Evolutionary conservation across 2,888 invertebrate species (phyloP).

Genomic region (Hirtodrosophila histrioides): DNA sequence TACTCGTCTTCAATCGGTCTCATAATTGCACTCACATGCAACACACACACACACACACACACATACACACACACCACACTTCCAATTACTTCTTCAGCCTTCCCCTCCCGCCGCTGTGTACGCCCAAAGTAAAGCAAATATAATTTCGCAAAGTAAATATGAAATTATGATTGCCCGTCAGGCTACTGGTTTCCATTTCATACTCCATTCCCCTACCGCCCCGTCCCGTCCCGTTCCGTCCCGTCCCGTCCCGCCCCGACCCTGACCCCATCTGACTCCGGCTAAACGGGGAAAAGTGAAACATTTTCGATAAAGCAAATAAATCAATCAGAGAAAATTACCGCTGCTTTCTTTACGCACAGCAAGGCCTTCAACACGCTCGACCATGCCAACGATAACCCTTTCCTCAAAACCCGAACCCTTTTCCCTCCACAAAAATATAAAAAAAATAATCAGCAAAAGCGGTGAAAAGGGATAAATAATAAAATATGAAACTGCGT

Average conservation of each 20-base stretch:
- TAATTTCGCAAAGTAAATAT: constrained; percentile 74
- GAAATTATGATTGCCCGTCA: constrained; percentile 70
- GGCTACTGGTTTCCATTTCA: constrained; percentile 22
- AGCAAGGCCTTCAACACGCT: constrained; percentile 7
- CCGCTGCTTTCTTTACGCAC: constrained; percentile 23
- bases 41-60: constrained; percentile 1
- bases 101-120: constrained; percentile 3
- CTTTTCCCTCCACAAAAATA: constrained; percentile 47
- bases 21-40: background rate
- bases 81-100: constrained; percentile 8
- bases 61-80: too few species aligned
- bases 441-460: constrained; percentile 46
- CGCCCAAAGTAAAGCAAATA: constrained; percentile 67
- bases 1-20: too few species aligned
- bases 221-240: background rate
- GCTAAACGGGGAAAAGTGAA: constrained; percentile 18
- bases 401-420: constrained; percentile 37
- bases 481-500: constrained; percentile 35
- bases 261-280: constrained; percentile 9
- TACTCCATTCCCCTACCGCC: background rate
- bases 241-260: background rate
- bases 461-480: constrained; percentile 48
- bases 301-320: constrained; percentile 48
- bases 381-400: constrained; percentile 23
- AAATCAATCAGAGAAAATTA: constrained; percentile 63